Evolutionary conservation across 2,888 invertebrate genomes (phyloP).

Genomic region (Cheilosia pagana): DNA sequence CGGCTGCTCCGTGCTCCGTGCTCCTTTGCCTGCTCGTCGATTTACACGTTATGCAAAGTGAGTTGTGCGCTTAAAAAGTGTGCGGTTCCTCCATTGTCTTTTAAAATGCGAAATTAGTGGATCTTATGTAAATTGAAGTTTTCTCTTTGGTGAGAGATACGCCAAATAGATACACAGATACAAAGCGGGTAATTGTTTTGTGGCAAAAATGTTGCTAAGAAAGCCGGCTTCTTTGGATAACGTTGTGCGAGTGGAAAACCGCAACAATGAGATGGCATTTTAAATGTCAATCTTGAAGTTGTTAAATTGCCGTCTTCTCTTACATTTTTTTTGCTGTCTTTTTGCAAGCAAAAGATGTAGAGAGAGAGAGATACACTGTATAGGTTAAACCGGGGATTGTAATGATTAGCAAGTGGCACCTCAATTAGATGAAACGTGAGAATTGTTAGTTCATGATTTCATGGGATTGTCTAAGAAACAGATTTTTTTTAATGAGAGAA

Average conservation of each 20-base stretch:
- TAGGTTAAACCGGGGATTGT: conserved; percentile 32
- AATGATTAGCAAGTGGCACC: conserved; percentile 63
- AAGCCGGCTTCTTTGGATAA: neutral
- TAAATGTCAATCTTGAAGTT: conserved; percentile 34
- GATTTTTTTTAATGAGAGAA: neutral
- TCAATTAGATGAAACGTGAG: conserved; percentile 71
- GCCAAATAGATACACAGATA: neutral
- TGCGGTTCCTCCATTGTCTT: conserved; percentile 46
- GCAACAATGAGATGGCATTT: conserved; percentile 21
- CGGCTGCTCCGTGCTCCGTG: too few relatives aligned
- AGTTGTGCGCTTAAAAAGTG: conserved; percentile 21
- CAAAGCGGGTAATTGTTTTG: conserved; percentile 18
- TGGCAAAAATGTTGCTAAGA: neutral
- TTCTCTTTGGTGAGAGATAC: neutral
- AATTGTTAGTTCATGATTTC: conserved; percentile 62
- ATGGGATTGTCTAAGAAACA: conserved; percentile 3
- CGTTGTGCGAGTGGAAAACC: neutral
- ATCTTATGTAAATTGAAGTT: conserved; percentile 32
- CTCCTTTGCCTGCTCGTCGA: neutral
- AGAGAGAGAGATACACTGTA: neutral
- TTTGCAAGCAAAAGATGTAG: neutral
- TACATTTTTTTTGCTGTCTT: neutral
- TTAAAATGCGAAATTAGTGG: conserved; percentile 34
- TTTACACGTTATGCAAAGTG: conserved; percentile 40
- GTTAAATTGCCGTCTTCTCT: conserved; percentile 8